Evolutionary conservation across 2,797 vertebrate genomes (phyloP).

Genomic region (Chaunax sp.): DNA sequence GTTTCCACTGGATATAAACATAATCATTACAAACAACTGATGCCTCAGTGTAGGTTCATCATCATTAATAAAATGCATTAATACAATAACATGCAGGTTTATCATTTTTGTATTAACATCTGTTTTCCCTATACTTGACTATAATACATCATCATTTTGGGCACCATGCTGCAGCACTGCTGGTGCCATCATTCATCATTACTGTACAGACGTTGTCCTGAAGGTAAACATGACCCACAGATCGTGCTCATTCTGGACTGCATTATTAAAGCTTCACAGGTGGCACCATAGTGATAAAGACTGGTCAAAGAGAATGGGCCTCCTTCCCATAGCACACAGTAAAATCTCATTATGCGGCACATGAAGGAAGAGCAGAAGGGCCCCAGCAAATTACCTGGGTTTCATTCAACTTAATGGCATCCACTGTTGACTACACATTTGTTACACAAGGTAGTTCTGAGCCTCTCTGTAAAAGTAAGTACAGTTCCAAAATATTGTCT

Average conservation of each 20-base stretch:
- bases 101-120: neutral
- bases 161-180: neutral
- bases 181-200: constrained; percentile 33
- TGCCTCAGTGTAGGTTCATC: neutral
- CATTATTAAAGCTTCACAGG: constrained; percentile 38
- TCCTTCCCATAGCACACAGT: constrained; percentile 40
- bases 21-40: neutral
- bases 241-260: constrained; percentile 42
- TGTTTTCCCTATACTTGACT: constrained; percentile 12
- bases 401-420: constrained; percentile 53
- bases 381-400: constrained; percentile 41
- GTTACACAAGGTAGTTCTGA: constrained; percentile 20
- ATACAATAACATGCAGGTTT: too few relatives aligned
- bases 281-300: constrained; percentile 43
- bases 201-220: constrained; percentile 25
- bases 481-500: neutral
- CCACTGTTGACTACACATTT: constrained; percentile 28
- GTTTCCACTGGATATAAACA: neutral
- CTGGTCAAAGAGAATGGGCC: constrained; percentile 52
- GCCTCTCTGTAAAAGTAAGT: constrained; percentile 27
- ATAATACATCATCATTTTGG: neutral
- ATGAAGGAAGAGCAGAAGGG: constrained; percentile 50
- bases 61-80: neutral
- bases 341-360: constrained; percentile 60
- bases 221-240: constrained; percentile 44